Evolutionary conservation across 2,113 vertebrate genomes (phyloP), one percentile per base, ranked within the genome.

Genomic region (Crotalus tigris): DNA sequence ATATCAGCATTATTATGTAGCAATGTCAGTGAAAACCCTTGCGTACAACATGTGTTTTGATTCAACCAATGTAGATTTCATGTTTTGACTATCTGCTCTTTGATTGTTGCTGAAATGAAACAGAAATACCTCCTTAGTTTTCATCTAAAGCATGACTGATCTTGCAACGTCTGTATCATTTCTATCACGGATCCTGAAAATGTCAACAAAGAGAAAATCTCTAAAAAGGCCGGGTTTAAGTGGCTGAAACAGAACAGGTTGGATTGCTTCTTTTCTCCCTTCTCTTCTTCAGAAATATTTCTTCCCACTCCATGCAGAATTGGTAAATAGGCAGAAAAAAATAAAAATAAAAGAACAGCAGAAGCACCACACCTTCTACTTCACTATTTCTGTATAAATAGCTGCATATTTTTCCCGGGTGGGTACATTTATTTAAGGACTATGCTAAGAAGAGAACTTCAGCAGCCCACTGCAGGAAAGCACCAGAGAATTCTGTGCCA

Each of bases 191-290:
- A 4, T 87, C 87, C 46, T 64, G 46, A 39, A 58, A 90, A 39
- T 33, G 39, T 54, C 13, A 54, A 5, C 6, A 61, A 53, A 24
- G 13, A 93, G 15, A n/a, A 7, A 12, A 19, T 93, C 12, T 24
- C 49, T 58, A 10, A 90, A 86, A 29, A 57, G 11, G 88, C 4
- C 54, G 57, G n/a, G 29, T 57, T 87, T 39, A 86, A 86, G 9
- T 23, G 91, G 59, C 59, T 93, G 51, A 58, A 93, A 95, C 91
- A 57, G 69, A 92, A 53, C 88, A 88, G 24, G 17, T 94, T 59
- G 85, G 81, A 24, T 29, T 51, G 49, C 75, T 55, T 39, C 54
- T 88, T 7, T 23, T 7, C 10, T 95, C 9, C 19, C 91, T 89
- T 29, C 33, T 3, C 92, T 46, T 53, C 88, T 53, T 94, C 57